These are phyloP conservation scores for Agrochola lychnidis DNA, from an alignment of 2,888 invertebrate genomes.

Conservation along the genomic window DNA sequence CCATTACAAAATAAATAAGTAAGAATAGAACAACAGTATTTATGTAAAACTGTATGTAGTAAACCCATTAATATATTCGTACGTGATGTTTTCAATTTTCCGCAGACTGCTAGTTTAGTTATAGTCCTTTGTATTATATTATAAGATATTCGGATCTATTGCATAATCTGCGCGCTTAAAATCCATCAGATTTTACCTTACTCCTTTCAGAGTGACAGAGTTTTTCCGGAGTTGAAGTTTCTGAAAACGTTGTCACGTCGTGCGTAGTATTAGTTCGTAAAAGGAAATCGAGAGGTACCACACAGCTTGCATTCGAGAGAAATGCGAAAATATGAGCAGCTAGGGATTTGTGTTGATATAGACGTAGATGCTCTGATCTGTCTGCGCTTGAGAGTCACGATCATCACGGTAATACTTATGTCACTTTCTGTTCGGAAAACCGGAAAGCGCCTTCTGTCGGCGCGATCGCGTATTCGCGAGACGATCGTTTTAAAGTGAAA, in stretches of 20 bases:
- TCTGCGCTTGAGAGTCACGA: neutral
- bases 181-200: neutral
- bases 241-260: neutral
- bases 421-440: neutral
- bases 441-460: neutral
- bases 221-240: neutral
- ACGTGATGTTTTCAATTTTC: conserved; percentile 50
- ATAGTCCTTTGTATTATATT: neutral
- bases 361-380: neutral
- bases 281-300: neutral
- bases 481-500: too few relatives aligned
- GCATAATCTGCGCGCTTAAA: neutral
- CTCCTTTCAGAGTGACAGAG: neutral
- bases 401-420: neutral
- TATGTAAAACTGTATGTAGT: conserved; percentile 2
- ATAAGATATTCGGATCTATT: conserved; percentile 1
- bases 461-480: too few relatives aligned
- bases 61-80: conserved; percentile 17
- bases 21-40: conserved; percentile 4
- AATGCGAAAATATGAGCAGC: conserved; percentile 2
- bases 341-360: conserved; percentile 4
- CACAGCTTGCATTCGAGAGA: neutral
- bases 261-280: neutral
- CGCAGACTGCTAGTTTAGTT: neutral
- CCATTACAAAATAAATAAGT: conserved; percentile 1